Base-by-base conservation (phyloP, 2,888 invertebrate genomes). In the Phrixothrix hirtus region DNA sequence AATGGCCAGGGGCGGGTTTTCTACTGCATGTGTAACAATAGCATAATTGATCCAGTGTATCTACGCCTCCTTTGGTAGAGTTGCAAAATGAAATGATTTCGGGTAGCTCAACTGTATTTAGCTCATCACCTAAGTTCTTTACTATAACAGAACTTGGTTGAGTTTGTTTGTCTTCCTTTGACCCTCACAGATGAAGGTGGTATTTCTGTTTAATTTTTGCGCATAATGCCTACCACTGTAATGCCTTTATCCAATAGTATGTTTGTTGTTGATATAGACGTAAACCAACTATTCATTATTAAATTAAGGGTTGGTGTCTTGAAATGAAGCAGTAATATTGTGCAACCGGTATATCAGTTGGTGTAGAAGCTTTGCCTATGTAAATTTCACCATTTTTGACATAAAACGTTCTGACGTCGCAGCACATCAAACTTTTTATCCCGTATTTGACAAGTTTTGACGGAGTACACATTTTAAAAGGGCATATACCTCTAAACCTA, bases 401-500 rank as follows among this genome's bases (percentile, higher is more conserved):
- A 16, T n/a, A 35, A 35, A 16, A 2, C 13, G 17, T 35, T 35
- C 10, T 35, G 14, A 45, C n/a, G n/a, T n/a, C n/a, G n/a, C n/a
- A n/a, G n/a, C n/a, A n/a, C n/a, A n/a, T n/a, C n/a, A n/a, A n/a
- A n/a, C n/a, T n/a, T n/a, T n/a, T n/a, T n/a, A n/a, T n/a, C n/a
- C n/a, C n/a, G n/a, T n/a, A n/a, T n/a, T n/a, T n/a, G n/a, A n/a
- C n/a, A n/a, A n/a, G 46, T 27, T 49, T 53, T 9, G 12, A 13
- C 1, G 38, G 38, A 1, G 38, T 35, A 26, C 45, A 44, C 21
- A 44, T 42, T 39, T 51, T 44, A 25, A 58, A 58, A 10, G 42
- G 49, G 21, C 49, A 56, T n/a, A 27, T 34, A 15, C 52, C 55
- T 10, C 49, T 21, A 21, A 58, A 55, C 7, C 27, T 36, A 11